phyloP scores from a whole-genome alignment of 2,113 vertebrate genomes.

The Panthera leo region DNA sequence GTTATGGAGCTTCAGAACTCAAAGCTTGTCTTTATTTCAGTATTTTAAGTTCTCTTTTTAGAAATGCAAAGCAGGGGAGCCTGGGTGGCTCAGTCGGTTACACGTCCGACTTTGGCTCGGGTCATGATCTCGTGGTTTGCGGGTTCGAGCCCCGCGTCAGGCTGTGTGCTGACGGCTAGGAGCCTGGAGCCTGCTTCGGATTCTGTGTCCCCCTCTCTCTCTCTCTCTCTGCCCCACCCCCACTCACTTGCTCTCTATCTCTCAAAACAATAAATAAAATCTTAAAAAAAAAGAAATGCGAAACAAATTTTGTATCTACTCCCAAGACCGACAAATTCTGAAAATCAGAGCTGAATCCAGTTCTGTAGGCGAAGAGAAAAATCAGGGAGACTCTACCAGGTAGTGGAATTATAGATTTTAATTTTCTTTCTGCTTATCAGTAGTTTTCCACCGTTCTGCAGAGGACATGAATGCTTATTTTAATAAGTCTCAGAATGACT shows the following conservation, averaged over 20 bases:
- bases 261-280: no score
- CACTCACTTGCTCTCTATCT: no score
- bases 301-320: background rate
- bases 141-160: no score
- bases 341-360: background rate
- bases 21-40: background rate
- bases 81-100: no score
- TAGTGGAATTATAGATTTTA: background rate
- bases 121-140: no score
- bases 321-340: background rate
- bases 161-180: no score
- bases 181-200: no score
- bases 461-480: background rate
- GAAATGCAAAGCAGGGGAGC: background rate
- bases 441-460: slow-evolving; percentile 23
- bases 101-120: no score
- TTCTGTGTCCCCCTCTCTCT: no score
- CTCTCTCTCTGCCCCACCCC: no score
- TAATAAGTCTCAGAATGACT: background rate
- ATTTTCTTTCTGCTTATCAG: slow-evolving; percentile 21
- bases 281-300: no score
- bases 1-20: background rate
- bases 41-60: background rate
- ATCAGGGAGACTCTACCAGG: background rate
- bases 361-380: background rate